Percentiles rank a stretch among this genome's conserved stretches.
These are phyloP conservation scores for Microhierax caerulescens DNA, from an alignment of 2,797 vertebrate genomes.

Conservation along the genomic window DNA sequence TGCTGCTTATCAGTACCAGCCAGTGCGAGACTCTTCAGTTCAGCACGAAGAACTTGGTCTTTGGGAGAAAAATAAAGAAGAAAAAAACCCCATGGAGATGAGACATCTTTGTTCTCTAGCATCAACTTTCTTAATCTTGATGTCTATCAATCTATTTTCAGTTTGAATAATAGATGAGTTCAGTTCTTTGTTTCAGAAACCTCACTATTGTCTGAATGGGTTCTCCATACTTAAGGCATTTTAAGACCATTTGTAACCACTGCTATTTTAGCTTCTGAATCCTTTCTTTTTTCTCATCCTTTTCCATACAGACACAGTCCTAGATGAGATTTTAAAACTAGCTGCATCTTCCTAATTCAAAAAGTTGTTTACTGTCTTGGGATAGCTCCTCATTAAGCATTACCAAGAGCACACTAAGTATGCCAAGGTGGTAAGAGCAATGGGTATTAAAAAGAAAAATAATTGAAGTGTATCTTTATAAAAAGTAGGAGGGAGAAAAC, in stretches of 20 bases:
- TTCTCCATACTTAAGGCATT: constrained; percentile 55
- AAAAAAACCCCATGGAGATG: constrained; percentile 23
- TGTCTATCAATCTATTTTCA: constrained; percentile 69
- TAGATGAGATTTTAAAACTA: constrained; percentile 50
- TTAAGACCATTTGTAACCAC: constrained; percentile 36
- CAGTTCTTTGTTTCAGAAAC: constrained; percentile 71
- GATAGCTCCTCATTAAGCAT: constrained; percentile 8
- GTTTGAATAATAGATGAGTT: constrained; percentile 69
- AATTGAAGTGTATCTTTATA: constrained; percentile 58
- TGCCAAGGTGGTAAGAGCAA: constrained; percentile 44
- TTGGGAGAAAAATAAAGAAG: not conserved
- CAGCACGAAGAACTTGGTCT: constrained; percentile 54
- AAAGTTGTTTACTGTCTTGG: constrained; percentile 48
- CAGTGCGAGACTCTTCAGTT: constrained; percentile 44
- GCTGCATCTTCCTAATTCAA: constrained; percentile 40
- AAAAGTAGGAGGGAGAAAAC: constrained; percentile 67
- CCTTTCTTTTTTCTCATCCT: not conserved
- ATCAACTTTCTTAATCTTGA: constrained; percentile 66
- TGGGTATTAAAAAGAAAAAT: constrained; percentile 48
- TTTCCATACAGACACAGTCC: constrained; percentile 48
- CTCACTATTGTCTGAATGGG: constrained; percentile 47
- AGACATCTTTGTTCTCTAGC: constrained; percentile 59
- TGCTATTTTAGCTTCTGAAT: constrained; percentile 49
- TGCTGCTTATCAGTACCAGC: constrained; percentile 60
- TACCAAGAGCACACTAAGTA: constrained; percentile 1